A percentile compares a stretch with the other conserved stretches of the same genome.
These are phyloP conservation scores for Ptyas mucosa DNA, from an alignment of 2,113 vertebrate genomes.

Conservation along the genomic window DNA sequence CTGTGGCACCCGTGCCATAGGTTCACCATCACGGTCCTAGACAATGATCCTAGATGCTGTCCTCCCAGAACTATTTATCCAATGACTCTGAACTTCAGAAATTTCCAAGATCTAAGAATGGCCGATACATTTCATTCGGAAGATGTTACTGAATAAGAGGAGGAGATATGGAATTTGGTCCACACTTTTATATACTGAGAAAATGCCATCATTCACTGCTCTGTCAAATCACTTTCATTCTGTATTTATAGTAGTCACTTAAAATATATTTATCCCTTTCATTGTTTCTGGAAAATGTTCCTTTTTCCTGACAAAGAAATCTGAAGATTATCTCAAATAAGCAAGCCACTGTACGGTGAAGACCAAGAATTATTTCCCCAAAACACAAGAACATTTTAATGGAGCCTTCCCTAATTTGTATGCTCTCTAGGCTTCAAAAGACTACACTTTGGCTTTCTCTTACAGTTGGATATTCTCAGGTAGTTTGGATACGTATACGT, in stretches of 20 bases:
- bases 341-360: not conserved
- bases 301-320: not conserved
- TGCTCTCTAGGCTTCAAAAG: not conserved
- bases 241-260: not conserved
- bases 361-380: not conserved
- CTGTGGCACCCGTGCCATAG: no score
- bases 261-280: not conserved
- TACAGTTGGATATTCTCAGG: no score
- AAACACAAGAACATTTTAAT: not conserved
- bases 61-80: not conserved
- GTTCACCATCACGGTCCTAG: no score
- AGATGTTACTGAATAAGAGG: not conserved
- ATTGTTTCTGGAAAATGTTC: not conserved
- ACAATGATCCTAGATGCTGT: no score
- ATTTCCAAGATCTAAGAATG: not conserved
- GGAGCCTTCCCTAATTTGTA: not conserved
- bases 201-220: not conserved
- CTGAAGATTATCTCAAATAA: not conserved
- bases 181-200: not conserved
- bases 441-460: not conserved
- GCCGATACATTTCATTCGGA: not conserved
- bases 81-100: not conserved
- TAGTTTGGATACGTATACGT: no score
- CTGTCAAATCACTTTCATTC: not conserved
- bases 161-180: not conserved